phyloP scores from a whole-genome alignment of 2,888 invertebrate species.

The Neoascia interrupta region DNA sequence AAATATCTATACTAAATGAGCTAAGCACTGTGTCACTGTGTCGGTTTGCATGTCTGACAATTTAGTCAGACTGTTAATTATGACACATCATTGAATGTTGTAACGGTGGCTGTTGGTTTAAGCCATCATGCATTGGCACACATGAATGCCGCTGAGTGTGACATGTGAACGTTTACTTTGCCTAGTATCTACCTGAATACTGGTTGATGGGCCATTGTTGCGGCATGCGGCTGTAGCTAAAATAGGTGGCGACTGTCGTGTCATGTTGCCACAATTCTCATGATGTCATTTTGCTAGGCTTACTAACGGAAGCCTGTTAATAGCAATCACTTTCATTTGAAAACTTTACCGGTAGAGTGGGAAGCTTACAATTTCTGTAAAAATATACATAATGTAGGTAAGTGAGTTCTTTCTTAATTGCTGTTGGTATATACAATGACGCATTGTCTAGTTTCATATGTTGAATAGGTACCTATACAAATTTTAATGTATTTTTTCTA shows the following conservation, averaged over 20 bases:
- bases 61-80: constrained; percentile 45
- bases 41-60: constrained; percentile 2
- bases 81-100: constrained; percentile 44
- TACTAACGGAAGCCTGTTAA: constrained; percentile 25
- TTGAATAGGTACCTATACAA: no score
- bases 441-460: no score
- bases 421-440: no score
- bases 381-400: no score
- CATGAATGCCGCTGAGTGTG: constrained; percentile 21
- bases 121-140: constrained; percentile 29
- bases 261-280: constrained; percentile 30
- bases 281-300: constrained; percentile 40
- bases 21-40: constrained; percentile 61
- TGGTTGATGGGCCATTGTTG: constrained; percentile 9
- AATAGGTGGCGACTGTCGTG: no score
- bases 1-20: constrained; percentile 25
- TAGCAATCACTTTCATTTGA: no score
- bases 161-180: no score
- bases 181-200: no score
- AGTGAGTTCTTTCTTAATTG: no score
- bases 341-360: no score
- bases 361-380: no score
- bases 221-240: background rate
- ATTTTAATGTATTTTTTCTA: no score
- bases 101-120: constrained; percentile 46